These are phyloP conservation scores for Panthera uncia DNA, from an alignment of 2,113 vertebrate species.

Conservation along the genomic window DNA sequence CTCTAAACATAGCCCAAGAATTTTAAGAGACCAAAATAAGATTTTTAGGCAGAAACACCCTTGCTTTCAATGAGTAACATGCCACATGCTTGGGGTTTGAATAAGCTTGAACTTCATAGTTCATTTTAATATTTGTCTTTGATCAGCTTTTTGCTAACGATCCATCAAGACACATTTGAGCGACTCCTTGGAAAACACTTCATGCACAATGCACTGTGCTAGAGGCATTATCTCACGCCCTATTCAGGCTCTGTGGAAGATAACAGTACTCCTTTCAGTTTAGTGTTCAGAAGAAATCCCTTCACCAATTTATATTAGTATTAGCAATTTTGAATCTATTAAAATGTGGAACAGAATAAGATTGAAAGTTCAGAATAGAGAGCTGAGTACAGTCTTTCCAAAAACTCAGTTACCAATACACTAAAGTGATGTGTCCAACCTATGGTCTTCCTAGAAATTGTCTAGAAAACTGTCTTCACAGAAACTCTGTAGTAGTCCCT, in stretches of 20 bases:
- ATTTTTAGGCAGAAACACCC: constrained; percentile 24
- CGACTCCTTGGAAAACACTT: background rate
- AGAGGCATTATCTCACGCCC: background rate
- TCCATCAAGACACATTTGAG: background rate
- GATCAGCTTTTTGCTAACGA: constrained; percentile 11
- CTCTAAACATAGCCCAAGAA: background rate
- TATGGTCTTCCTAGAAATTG: background rate
- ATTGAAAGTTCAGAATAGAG: background rate
- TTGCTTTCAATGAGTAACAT: constrained; percentile 35
- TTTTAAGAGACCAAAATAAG: constrained; percentile 28
- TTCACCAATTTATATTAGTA: background rate
- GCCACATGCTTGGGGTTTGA: constrained; percentile 1
- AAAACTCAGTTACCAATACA: background rate
- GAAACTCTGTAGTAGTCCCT: background rate
- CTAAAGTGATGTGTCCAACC: background rate
- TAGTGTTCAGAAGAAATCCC: background rate
- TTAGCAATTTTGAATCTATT: background rate
- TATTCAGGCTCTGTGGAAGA: background rate
- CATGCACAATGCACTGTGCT: background rate
- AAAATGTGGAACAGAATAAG: background rate
- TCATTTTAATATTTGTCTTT: constrained; percentile 49
- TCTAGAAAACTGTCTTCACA: background rate
- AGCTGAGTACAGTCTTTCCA: background rate
- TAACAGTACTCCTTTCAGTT: background rate
- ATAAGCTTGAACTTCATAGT: background rate